These are phyloP conservation scores for Tragulus kanchil DNA, from an alignment of 2,113 vertebrate species.

Conservation along the genomic window DNA sequence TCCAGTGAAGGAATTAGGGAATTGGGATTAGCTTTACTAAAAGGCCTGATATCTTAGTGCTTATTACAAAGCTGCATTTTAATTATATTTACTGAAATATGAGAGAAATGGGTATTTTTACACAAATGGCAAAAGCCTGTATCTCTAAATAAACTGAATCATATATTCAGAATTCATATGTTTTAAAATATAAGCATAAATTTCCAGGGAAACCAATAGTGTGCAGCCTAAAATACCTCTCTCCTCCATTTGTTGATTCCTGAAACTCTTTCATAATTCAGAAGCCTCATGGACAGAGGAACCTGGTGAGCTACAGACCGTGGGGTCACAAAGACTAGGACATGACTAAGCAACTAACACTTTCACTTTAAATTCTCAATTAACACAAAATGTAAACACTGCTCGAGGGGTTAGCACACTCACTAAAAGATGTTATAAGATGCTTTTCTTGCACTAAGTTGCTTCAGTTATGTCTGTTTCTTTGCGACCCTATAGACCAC, in stretches of 20 bases:
- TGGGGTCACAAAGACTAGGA: neutral
- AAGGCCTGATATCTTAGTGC: neutral
- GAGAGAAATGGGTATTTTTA: conserved; percentile 4
- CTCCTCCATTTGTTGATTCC: neutral
- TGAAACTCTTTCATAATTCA: conserved; percentile 51
- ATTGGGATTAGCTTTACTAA: neutral
- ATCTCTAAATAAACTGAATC: conserved; percentile 2
- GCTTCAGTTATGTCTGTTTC: neutral
- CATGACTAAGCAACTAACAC: neutral
- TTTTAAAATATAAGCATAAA: conserved; percentile 46
- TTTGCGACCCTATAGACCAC: neutral
- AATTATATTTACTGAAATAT: neutral
- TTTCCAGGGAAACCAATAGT: neutral
- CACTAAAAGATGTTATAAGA: conserved; percentile 27
- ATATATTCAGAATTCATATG: conserved; percentile 49
- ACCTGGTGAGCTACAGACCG: neutral
- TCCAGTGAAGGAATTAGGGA: neutral
- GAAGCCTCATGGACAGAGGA: neutral
- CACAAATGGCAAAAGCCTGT: neutral
- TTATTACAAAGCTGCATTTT: neutral
- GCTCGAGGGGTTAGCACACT: neutral
- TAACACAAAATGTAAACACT: conserved; percentile 41
- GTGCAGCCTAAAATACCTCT: neutral
- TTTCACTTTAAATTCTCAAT: neutral
- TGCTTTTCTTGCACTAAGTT: conserved; percentile 15